Base-by-base conservation (phyloP, 2,797 vertebrate genomes). In the Helicolenus hilgendorfi region DNA sequence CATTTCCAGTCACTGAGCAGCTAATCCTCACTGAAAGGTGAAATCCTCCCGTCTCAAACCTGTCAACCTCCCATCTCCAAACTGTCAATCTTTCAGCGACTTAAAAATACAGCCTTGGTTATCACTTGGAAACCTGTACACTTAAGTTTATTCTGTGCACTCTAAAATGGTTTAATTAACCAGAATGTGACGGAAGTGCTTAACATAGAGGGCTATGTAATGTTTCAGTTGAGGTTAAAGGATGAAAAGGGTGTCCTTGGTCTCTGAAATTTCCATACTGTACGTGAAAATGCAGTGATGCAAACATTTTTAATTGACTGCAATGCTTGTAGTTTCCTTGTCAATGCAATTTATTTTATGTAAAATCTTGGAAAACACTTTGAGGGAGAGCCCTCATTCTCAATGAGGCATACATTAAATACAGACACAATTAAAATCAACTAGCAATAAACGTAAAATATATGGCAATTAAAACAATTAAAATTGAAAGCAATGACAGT, bases 251-350 rank as follows among this genome's bases (percentile, higher is more conserved):
- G 58, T 78, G 53, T 73, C 27, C 18, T 33, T 15, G 7, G 4
- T 26, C 11, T 14, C 13, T 79, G 78, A 86, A 29, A 13, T 80
- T 86, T 79, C 65, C 14, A 45, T 36, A 27, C 27, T 27, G 27
- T 27, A 41, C 35, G 78, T 64, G 29, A 79, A 80, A 80, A 87
- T 38, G 77, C 83, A 91, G 41, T 26, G 26, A 83, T 81, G 85
- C 86, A 85, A 77, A 84, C 62, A 35, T 0, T 53, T 93, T 84
- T 92, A 92, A 94, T 91, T 84, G 81, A 59, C 56, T 83, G 56
- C 33, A 20, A 81, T 53, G 15, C 27, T 73, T 59, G 6, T 64
- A 74, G 76, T 38, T 71, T 88, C 45, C 55, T 33, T 18, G 11
- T 77, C 26, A 53, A 5, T 70, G 41, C 18, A 31, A 5, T 53